Base-by-base conservation (phyloP, 1,140 invertebrate species). In the Maniola jurtina region DNA sequence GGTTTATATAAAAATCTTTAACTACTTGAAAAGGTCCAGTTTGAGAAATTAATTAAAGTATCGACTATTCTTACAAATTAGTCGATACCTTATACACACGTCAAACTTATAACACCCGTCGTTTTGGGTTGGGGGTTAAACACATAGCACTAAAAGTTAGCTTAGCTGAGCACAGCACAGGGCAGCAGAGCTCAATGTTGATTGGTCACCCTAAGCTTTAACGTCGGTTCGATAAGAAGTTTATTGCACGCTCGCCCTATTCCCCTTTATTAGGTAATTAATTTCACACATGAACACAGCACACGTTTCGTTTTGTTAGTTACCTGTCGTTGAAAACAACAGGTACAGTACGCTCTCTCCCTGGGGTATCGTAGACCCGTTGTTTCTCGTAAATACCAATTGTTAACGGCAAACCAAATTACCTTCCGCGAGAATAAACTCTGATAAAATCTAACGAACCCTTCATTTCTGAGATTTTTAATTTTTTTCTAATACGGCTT, bases 231-330 rank as follows among this genome's bases (percentile, higher is more conserved):
- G 35, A 62, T 61, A 61, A 55, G 58, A 54, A 60, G 61, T 66
- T 64, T 58, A 64, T 58, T 47, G 55, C 58, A 65, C 42, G 50
- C 40, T 59, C 50, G 38, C 59, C 40, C 56, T 36, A 65, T 48
- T 64, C 60, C 47, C 61, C 61, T 63, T 70, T 64, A 68, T 57
- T 72, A 55, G 40, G 66, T 65, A 72, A 72, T 72, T 72, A 72
- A 68, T 72, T 68, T 72, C 55, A 60, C 70, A 68, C 66, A 64
- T 71, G 64, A 69, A 56, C 50, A 47, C 47, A 64, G 57, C 40
- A 55, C 48, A 14, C 16, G 10, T 16, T 16, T 14, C 55, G 40
- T 34, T 45, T 64, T 60, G 50, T 64, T 59, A 40, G 36, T 36
- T 33, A 2, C 40, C 33, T n/a, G 35, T 66, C 14, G 64, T 14